Percentiles rank a stretch among this genome's conserved stretches.
These are phyloP conservation scores for Volucella inanis DNA, from an alignment of 2,888 invertebrate species.

Conservation along the genomic window DNA sequence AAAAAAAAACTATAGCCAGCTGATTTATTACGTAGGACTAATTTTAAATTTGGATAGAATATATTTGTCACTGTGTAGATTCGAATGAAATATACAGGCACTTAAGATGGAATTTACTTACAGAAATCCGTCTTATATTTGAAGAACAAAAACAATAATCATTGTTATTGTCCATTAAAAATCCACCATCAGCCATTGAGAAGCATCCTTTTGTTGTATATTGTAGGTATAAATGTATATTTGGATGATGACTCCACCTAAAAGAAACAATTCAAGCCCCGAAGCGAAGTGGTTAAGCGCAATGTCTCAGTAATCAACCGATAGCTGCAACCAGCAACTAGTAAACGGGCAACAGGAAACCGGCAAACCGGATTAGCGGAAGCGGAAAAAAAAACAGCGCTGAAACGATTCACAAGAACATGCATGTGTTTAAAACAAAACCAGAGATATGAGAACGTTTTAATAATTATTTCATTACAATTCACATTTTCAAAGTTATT, in stretches of 20 bases:
- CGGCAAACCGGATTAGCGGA: neutral
- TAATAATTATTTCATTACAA: slow-evolving; percentile 75
- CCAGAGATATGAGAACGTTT: slow-evolving; percentile 75
- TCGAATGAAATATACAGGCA: no score
- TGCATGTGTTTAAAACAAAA: slow-evolving; percentile 64
- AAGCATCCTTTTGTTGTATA: no score
- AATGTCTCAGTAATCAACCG: neutral
- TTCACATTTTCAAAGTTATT: slow-evolving; percentile 73
- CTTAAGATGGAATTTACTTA: no score
- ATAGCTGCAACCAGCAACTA: neutral
- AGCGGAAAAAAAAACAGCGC: neutral
- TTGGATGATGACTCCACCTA: slow-evolving; percentile 34
- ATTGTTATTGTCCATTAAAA: no score
- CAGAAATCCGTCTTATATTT: no score
- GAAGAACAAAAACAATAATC: no score
- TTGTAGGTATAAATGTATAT: neutral
- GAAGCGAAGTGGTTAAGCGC: slow-evolving; percentile 8
- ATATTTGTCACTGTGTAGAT: no score
- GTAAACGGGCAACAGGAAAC: neutral
- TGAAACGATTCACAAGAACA: slow-evolving; percentile 67
- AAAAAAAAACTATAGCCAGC: no score
- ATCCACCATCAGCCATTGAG: no score
- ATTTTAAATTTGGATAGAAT: no score
- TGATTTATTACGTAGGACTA: no score
- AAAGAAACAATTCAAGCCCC: slow-evolving; percentile 60